Percentiles rank a stretch among this genome's conserved stretches.
These are phyloP conservation scores for Tympanuchus pallidicinctus DNA, from an alignment of 2,113 vertebrate genomes.

Conservation along the genomic window DNA sequence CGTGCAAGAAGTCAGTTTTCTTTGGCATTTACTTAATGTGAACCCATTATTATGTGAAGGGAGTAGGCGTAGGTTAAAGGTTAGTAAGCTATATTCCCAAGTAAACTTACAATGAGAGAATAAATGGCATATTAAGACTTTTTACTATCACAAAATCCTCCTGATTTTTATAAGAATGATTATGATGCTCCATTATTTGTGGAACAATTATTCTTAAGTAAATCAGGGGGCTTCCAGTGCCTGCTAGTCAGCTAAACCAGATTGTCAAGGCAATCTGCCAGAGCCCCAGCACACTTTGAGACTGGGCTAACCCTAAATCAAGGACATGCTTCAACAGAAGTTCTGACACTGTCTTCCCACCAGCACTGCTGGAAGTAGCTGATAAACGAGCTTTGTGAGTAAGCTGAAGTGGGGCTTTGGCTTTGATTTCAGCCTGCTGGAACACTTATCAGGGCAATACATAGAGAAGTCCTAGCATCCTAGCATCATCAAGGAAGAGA, in stretches of 20 bases:
- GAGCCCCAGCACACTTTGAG: not conserved
- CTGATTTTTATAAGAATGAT: not conserved
- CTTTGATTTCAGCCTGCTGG: not conserved
- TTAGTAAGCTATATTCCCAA: conserved; percentile 1
- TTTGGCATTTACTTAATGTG: conserved; percentile 45
- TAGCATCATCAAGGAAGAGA: not conserved
- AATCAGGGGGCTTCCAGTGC: not conserved
- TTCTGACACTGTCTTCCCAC: not conserved
- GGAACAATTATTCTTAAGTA: not conserved
- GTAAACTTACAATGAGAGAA: not conserved
- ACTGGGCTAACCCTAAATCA: not conserved
- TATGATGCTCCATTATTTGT: not conserved
- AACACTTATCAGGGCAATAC: not conserved
- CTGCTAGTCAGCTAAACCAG: not conserved
- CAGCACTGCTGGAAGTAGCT: not conserved
- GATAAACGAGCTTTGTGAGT: not conserved
- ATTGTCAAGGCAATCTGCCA: not conserved
- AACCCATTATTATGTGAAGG: conserved; percentile 8
- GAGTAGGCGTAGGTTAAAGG: conserved; percentile 46
- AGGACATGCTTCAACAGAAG: not conserved
- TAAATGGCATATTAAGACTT: not conserved
- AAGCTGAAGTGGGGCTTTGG: not conserved
- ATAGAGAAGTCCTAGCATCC: not conserved
- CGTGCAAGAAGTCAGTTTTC: conserved; percentile 48
- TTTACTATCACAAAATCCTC: not conserved